Conservation (phyloP, 2,888 invertebrate species). For the Petrolisthes manimaculis region DNA sequence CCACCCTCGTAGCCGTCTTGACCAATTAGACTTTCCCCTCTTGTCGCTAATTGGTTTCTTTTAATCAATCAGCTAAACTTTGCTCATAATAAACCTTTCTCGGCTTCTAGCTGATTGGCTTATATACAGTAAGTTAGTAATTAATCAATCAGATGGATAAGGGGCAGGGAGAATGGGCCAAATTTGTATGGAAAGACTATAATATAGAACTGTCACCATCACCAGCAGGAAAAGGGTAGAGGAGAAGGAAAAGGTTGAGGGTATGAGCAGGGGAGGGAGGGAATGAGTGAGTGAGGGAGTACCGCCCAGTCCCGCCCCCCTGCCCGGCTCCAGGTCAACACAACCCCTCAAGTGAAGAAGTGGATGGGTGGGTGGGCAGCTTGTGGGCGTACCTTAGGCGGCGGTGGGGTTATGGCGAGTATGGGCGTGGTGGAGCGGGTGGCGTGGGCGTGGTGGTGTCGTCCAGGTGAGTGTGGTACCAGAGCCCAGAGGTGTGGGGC, state of each 20-base stretch:
- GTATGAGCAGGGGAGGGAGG: background rate
- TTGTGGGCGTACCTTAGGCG: conserved; percentile 56
- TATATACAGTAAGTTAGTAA: no score
- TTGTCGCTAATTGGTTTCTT: no score
- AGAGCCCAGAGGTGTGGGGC: conserved; percentile 47
- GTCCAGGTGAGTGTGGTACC: conserved; percentile 58
- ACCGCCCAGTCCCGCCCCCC: background rate
- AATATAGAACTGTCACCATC: background rate
- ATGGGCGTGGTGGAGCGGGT: conserved; percentile 53
- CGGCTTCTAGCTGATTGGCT: no score
- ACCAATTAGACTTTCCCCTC: no score
- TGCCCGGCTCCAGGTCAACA: background rate
- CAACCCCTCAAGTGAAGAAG: conserved; percentile 30
- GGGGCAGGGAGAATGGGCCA: no score
- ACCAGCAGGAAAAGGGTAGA: conserved; percentile 3
- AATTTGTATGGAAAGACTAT: no score
- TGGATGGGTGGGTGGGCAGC: conserved; percentile 39
- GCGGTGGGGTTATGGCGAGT: conserved; percentile 42
- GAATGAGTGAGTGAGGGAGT: background rate
- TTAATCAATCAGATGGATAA: no score
- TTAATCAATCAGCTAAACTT: no score
- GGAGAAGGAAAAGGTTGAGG: conserved; percentile 13
- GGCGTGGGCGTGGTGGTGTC: conserved; percentile 39
- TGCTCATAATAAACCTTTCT: no score
- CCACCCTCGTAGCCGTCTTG: no score